Evolutionary conservation across 2,888 invertebrate genomes (phyloP).

Genomic region (Elysia crispata): DNA sequence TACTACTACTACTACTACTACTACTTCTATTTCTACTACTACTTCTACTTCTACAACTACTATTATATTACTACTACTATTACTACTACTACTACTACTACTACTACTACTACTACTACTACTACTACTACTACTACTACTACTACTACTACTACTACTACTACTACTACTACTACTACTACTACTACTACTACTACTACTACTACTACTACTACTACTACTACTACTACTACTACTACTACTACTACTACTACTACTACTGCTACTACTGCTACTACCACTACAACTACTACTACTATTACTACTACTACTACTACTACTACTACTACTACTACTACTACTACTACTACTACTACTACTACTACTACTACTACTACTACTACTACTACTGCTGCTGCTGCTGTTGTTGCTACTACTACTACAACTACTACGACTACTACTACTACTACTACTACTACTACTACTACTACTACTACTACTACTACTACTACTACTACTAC

Average conservation of each 20-base stretch:
- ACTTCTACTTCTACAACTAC: too few species aligned
- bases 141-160: conserved; percentile 53
- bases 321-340: conserved; percentile 52
- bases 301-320: conserved; percentile 53
- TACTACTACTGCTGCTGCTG: too few species aligned
- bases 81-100: conserved; percentile 22
- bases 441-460: too few species aligned
- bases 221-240: conserved; percentile 47
- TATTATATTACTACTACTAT: too few species aligned
- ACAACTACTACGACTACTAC: too few species aligned
- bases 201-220: conserved; percentile 52
- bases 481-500: conserved; percentile 29
- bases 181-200: conserved; percentile 52
- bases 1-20: conserved; percentile 44
- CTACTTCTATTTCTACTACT: too few species aligned
- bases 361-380: conserved; percentile 52
- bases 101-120: conserved; percentile 46
- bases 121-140: conserved; percentile 49
- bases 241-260: conserved; percentile 30
- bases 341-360: conserved; percentile 52
- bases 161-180: conserved; percentile 52
- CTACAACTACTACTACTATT: conserved; percentile 16
- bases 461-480: conserved; percentile 34
- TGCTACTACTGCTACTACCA: not conserved
- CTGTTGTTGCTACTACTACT: too few species aligned